These are phyloP conservation scores for Anthoscopus minutus DNA, from an alignment of 2,113 vertebrate genomes.

Conservation along the genomic window DNA sequence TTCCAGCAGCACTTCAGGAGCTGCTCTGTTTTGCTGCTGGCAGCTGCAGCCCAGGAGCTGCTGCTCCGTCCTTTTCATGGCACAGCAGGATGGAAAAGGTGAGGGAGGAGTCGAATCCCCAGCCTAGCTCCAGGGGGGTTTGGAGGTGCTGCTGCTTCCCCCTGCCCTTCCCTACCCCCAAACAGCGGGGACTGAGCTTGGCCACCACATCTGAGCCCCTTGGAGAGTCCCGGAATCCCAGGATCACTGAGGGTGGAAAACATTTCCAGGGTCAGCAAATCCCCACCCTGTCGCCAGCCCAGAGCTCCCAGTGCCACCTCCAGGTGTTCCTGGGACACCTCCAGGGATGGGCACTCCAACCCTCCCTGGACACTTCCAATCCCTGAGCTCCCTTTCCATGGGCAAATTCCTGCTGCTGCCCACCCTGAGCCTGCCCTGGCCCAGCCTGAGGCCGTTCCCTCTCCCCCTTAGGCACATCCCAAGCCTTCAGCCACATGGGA, in stretches of 20 bases:
- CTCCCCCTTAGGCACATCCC: not conserved
- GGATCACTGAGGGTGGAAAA: not conserved
- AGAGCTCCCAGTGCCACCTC: not conserved
- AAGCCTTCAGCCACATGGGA: not conserved
- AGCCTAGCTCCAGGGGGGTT: not conserved
- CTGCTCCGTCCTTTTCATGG: not conserved
- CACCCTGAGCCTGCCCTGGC: not conserved
- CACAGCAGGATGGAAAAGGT: not conserved
- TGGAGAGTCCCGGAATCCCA: not conserved
- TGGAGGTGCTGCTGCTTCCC: not conserved
- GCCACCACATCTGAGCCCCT: not conserved
- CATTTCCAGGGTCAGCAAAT: not conserved
- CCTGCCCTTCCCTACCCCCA: not conserved
- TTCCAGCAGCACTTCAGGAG: not conserved
- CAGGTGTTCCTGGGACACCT: not conserved
- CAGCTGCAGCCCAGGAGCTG: not conserved
- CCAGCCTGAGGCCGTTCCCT: rapidly evolving
- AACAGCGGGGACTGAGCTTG: not conserved
- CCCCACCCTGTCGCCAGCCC: not conserved
- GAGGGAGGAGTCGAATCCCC: not conserved
- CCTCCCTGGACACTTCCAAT: not conserved
- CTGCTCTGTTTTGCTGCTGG: not conserved
- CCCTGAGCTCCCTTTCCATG: not conserved
- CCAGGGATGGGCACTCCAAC: not conserved
- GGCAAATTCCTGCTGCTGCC: not conserved